These are phyloP conservation scores for Periparus ater DNA, from an alignment of 2,797 vertebrate species.

Conservation along the genomic window DNA sequence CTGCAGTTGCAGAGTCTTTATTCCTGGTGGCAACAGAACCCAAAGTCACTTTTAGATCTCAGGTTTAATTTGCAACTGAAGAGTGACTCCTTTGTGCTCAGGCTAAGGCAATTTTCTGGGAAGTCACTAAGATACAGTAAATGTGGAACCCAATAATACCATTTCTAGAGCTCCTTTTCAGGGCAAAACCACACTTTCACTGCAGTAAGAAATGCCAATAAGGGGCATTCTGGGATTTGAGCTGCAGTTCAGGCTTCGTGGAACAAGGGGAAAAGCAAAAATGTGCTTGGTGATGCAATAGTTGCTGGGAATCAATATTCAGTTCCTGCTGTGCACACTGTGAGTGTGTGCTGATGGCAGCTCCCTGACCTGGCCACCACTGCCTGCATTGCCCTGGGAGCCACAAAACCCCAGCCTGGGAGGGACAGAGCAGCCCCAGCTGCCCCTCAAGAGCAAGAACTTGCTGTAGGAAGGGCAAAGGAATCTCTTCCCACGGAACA, in stretches of 20 bases:
- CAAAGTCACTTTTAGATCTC: not conserved
- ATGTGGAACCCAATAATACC: not conserved
- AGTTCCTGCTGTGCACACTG: not conserved
- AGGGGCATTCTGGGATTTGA: not conserved
- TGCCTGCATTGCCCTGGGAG: not conserved
- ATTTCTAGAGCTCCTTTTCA: not conserved
- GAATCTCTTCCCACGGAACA: not conserved
- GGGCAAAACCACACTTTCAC: not conserved
- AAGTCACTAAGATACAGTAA: not conserved
- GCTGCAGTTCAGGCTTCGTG: not conserved
- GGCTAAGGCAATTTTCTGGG: not conserved
- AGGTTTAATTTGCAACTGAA: slow-evolving; percentile 13
- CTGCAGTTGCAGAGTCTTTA: not conserved
- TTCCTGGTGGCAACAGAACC: not conserved
- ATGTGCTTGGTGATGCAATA: not conserved
- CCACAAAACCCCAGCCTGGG: not conserved
- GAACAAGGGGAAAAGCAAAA: not conserved
- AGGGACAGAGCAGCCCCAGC: not conserved
- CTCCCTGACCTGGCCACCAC: not conserved
- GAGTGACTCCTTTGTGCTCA: not conserved
- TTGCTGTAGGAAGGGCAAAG: rapidly evolving
- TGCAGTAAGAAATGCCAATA: not conserved
- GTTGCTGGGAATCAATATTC: not conserved
- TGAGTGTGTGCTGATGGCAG: not conserved
- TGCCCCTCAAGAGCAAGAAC: not conserved